Conservation (phyloP, 2,113 vertebrate genomes). For the Asarcornis scutulata region DNA sequence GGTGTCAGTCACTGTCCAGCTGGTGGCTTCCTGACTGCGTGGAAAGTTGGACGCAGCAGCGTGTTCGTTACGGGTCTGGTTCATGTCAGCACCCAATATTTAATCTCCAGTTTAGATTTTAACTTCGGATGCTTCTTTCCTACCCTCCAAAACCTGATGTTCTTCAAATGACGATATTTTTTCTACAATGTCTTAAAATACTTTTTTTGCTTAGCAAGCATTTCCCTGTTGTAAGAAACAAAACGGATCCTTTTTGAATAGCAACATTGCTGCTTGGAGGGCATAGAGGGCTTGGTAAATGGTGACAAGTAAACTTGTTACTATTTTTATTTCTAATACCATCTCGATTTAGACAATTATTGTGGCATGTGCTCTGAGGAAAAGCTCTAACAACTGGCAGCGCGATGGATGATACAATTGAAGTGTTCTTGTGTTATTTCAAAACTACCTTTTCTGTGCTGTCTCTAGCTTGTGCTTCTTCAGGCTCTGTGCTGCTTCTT, state of each 20-base stretch:
- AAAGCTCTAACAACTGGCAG: neutral
- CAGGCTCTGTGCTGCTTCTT: too few species aligned
- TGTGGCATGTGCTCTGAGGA: neutral
- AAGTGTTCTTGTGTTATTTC: neutral
- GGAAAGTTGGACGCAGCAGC: neutral
- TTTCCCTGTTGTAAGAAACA: neutral
- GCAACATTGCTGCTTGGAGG: neutral
- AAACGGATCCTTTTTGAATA: neutral
- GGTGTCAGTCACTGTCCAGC: neutral
- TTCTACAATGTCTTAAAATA: neutral
- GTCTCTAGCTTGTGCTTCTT: neutral
- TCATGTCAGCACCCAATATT: neutral
- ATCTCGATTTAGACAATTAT: neutral
- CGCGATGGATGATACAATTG: neutral
- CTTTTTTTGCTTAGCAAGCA: neutral
- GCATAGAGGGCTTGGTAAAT: neutral
- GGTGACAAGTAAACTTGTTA: neutral
- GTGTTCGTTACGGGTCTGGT: neutral
- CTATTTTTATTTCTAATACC: slow-evolving; percentile 47
- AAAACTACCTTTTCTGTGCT: neutral
- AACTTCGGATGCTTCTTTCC: neutral
- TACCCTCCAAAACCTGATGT: neutral
- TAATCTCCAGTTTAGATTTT: neutral
- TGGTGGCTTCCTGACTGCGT: neutral
- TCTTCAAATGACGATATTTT: neutral